phyloP scores from a whole-genome alignment of 2,888 invertebrate species.

The Agapetus fuscipes region DNA sequence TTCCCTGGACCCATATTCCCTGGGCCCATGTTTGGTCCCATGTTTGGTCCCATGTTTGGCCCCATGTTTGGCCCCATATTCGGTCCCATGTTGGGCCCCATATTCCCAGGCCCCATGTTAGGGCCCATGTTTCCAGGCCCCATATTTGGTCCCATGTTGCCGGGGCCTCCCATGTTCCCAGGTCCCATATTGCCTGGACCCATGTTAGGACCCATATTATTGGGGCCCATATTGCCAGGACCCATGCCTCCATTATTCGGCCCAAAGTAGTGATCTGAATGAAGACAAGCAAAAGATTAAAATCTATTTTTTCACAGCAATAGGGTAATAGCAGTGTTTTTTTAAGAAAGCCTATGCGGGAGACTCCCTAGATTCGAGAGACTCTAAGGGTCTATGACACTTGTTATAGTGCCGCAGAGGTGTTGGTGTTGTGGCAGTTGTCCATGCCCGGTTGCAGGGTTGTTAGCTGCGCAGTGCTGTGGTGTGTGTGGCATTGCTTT shows the following conservation, averaged over 20 bases:
- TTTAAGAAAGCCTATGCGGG: too few species aligned
- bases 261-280: slow-evolving; percentile 43
- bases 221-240: slow-evolving; percentile 1
- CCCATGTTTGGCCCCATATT: slow-evolving; percentile 29
- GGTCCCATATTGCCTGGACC: not conserved
- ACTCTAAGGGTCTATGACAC: too few species aligned
- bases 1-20: slow-evolving; percentile 28
- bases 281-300: too few species aligned
- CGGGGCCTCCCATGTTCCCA: slow-evolving; percentile 26
- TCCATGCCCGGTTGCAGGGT: too few species aligned
- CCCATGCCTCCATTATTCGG: slow-evolving; percentile 28
- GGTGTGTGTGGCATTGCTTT: too few species aligned
- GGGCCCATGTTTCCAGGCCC: slow-evolving; percentile 26
- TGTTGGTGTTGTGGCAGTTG: too few species aligned
- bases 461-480: too few species aligned
- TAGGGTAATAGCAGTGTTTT: too few species aligned
- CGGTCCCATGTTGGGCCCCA: slow-evolving; percentile 20
- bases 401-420: too few species aligned
- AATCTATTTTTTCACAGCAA: too few species aligned
- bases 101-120: not conserved
- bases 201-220: not conserved
- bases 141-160: slow-evolving; percentile 29
- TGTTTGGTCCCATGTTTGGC: not conserved
- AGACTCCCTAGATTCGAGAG: too few species aligned
- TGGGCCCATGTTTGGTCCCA: slow-evolving; percentile 27